phyloP scores from a whole-genome alignment of 2,888 invertebrate species.

The Digitonthophagus gazella region DNA sequence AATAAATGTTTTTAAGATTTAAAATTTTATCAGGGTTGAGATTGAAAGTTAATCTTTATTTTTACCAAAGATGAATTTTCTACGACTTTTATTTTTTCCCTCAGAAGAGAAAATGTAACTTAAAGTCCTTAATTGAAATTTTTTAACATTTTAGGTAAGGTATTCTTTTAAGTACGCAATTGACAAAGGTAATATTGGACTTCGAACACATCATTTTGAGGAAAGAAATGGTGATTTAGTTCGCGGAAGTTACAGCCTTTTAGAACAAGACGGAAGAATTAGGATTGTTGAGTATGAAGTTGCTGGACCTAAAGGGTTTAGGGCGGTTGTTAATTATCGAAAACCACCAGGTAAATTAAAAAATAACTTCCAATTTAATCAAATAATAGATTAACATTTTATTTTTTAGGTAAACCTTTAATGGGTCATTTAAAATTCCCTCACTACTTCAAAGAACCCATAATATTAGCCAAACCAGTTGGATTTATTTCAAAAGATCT shows the following conservation, averaged over 20 bases:
- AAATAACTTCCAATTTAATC: background rate
- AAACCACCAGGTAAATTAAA: conserved; percentile 47
- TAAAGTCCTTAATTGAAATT: too few species aligned
- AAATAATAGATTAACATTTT: background rate
- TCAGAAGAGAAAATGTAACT: too few species aligned
- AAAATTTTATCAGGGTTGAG: too few species aligned
- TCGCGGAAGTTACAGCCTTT: conserved; percentile 61
- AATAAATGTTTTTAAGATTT: too few species aligned
- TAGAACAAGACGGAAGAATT: conserved; percentile 65
- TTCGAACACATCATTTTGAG: conserved; percentile 46
- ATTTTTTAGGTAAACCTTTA: conserved; percentile 35
- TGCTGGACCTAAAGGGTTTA: conserved; percentile 57
- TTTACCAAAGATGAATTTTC: too few species aligned
- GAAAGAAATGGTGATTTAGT: conserved; percentile 40
- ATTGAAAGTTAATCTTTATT: too few species aligned
- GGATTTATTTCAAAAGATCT: conserved; percentile 43
- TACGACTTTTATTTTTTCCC: too few species aligned
- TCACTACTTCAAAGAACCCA: conserved; percentile 40
- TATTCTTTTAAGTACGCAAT: conserved; percentile 45
- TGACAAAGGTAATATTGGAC: conserved; percentile 37
- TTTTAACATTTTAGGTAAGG: conserved; percentile 35
- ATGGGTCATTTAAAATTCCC: conserved; percentile 41
- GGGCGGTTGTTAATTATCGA: conserved; percentile 54
- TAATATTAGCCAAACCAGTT: conserved; percentile 42
- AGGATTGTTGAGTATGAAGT: conserved; percentile 61